These are phyloP conservation scores for Ispidina picta DNA, from an alignment of 2,797 vertebrate genomes.

Conservation along the genomic window DNA sequence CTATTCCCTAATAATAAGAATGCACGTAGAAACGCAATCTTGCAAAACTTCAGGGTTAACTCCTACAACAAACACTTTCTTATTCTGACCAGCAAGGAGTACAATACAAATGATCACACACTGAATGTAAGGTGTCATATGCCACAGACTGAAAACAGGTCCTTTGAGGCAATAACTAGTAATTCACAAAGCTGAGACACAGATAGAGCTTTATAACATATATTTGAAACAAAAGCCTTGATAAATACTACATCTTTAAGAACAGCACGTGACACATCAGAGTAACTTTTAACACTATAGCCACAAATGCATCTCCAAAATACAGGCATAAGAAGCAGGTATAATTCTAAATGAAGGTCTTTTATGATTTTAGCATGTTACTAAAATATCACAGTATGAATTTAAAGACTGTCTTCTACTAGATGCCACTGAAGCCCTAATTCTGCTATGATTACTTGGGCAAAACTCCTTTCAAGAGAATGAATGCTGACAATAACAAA, in stretches of 20 bases:
- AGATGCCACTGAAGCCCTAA: neutral
- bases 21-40: neutral
- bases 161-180: neutral
- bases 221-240: neutral
- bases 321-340: neutral
- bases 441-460: neutral
- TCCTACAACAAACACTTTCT: neutral
- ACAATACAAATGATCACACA: neutral
- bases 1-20: neutral
- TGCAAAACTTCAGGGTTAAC: neutral
- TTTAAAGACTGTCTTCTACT: neutral
- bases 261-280: neutral
- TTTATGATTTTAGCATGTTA: neutral
- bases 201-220: neutral
- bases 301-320: neutral
- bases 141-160: neutral
- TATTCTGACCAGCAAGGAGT: fast-evolving
- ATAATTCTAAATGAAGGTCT: neutral
- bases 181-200: neutral
- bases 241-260: neutral
- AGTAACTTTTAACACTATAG: neutral
- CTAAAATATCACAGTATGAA: neutral
- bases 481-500: neutral
- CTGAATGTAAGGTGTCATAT: neutral
- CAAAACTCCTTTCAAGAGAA: neutral